Evolutionary conservation across 2,888 invertebrate species (phyloP).

Genomic region (Elmis aenea): DNA sequence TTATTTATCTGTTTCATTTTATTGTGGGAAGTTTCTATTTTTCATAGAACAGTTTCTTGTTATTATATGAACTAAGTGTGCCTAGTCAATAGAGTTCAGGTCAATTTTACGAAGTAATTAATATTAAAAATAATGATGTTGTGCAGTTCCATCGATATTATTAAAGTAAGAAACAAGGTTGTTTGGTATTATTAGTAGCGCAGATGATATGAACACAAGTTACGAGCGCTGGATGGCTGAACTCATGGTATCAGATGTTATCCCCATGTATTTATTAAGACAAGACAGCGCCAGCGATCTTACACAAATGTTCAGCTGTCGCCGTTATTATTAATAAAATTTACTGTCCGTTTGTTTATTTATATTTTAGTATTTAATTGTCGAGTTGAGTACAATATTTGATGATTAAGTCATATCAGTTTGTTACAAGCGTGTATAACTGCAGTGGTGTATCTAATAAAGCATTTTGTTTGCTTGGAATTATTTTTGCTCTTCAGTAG

Average conservation of each 20-base stretch:
- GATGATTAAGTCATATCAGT: conserved; percentile 50
- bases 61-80: conserved; percentile 59
- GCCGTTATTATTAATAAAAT: conserved; percentile 36
- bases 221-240: background rate
- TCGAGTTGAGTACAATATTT: conserved; percentile 45
- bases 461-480: conserved; percentile 49
- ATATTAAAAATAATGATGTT: conserved; percentile 40
- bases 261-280: conserved; percentile 3
- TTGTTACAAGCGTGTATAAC: conserved; percentile 50
- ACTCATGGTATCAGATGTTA: no score
- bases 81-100: conserved; percentile 62
- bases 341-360: conserved; percentile 40
- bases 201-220: conserved; percentile 17
- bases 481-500: conserved; percentile 7
- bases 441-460: conserved; percentile 51
- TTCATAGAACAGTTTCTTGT: conserved; percentile 54
- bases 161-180: conserved; percentile 25
- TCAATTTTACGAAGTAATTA: conserved; percentile 51
- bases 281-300: conserved; percentile 8
- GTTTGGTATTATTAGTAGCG: conserved; percentile 27
- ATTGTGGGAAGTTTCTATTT: conserved; percentile 52
- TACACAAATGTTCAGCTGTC: conserved; percentile 25
- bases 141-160: conserved; percentile 38
- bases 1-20: conserved; percentile 46
- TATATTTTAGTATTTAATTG: conserved; percentile 39